Percentiles rank a stretch among this genome's conserved stretches.
Conservation (phyloP, 2,113 vertebrate species). For the Bungarus multicinctus region DNA sequence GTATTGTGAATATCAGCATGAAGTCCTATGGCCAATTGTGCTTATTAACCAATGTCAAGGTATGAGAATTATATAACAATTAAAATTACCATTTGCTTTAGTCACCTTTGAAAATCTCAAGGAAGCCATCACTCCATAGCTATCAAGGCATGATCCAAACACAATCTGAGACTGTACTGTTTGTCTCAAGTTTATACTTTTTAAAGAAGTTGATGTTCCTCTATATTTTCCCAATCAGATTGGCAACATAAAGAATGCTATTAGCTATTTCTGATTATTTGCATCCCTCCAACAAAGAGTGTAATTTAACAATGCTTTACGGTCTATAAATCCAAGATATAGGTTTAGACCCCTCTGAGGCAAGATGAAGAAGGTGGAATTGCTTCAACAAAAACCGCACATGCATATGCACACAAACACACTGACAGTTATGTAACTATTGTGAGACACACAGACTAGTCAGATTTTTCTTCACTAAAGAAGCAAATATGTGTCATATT, state of each 20-base stretch:
- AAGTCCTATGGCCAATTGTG: not conserved
- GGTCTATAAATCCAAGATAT: slow-evolving; percentile 31
- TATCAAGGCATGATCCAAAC: not conserved
- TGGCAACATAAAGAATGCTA: not conserved
- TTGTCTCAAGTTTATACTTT: not conserved
- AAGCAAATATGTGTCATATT: slow-evolving; percentile 5
- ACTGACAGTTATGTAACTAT: not conserved
- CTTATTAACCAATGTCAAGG: not conserved
- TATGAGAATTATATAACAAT: not conserved
- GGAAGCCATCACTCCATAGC: not conserved
- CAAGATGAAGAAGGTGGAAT: slow-evolving; percentile 17
- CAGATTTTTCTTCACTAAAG: not conserved
- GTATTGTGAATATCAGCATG: not conserved
- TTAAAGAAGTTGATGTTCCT: not conserved
- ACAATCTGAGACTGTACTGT: not conserved
- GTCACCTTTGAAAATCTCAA: not conserved
- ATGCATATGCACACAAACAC: not conserved
- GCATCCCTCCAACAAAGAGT: slow-evolving; percentile 31
- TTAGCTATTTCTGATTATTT: slow-evolving; percentile 18
- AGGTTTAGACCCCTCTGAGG: slow-evolving; percentile 27
- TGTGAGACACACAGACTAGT: not conserved
- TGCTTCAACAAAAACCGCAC: slow-evolving; percentile 1
- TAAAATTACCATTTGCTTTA: not conserved
- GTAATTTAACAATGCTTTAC: slow-evolving; percentile 30
- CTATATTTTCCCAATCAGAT: not conserved